These are phyloP conservation scores for Leucophenga montana DNA, from an alignment of 2,888 invertebrate genomes.

Conservation along the genomic window DNA sequence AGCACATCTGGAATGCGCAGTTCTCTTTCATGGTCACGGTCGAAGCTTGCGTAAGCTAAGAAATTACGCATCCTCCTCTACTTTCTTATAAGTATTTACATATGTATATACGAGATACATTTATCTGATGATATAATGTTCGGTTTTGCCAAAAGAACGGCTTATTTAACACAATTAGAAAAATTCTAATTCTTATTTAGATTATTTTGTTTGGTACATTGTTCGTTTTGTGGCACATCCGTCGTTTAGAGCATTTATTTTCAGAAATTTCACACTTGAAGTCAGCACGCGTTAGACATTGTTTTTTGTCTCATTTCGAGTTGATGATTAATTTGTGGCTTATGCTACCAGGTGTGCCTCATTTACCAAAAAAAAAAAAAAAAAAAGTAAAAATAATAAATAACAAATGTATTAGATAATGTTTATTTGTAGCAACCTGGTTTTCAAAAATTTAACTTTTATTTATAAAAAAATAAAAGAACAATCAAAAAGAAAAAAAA, in stretches of 20 bases:
- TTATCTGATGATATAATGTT: conserved; percentile 9
- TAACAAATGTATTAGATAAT: no score
- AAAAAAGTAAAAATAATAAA: no score
- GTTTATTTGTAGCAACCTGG: not conserved
- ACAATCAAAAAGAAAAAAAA: no score
- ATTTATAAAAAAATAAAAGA: not conserved
- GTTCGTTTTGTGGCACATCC: conserved; percentile 2
- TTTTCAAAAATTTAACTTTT: no score
- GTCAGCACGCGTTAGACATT: conserved; percentile 2
- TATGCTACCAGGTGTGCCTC: not conserved
- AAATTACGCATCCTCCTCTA: not conserved
- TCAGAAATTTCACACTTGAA: conserved; percentile 25
- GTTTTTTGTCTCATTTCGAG: not conserved
- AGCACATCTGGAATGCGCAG: no score
- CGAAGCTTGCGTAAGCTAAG: conserved; percentile 40
- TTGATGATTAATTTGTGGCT: not conserved
- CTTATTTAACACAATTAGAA: conserved; percentile 2
- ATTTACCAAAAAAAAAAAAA: no score
- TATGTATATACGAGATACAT: not conserved
- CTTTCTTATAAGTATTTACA: no score
- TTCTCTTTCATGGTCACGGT: conserved; percentile 63
- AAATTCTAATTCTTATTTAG: conserved; percentile 9
- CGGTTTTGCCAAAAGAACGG: not conserved
- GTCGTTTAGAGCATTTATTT: conserved; percentile 8
- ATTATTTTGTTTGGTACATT: conserved; percentile 1